Conservation (phyloP, 1,140 invertebrate species). For the Eriosoma lanigerum region DNA sequence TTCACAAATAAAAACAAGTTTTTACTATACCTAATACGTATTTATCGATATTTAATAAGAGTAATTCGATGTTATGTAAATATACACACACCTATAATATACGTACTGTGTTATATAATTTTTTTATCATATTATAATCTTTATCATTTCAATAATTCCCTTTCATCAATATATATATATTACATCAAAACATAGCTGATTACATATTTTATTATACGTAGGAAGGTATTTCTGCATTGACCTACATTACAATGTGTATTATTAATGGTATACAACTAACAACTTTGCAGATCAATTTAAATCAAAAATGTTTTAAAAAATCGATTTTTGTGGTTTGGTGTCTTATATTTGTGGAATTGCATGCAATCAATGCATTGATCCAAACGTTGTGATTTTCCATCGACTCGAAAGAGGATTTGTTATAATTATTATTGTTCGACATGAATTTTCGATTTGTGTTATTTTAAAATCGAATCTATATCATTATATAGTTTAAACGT, state of each 20-base stretch:
- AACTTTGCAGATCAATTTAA: background rate
- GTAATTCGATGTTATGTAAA: no score
- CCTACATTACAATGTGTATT: background rate
- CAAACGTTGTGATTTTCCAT: background rate
- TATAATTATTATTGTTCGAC: background rate
- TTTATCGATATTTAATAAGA: no score
- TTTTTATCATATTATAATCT: background rate
- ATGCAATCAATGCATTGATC: background rate
- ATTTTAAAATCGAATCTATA: background rate
- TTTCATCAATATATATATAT: background rate
- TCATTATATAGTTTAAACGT: no score
- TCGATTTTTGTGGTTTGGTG: conserved; percentile 39
- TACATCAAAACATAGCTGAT: conserved; percentile 1
- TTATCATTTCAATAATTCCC: background rate
- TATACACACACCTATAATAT: no score
- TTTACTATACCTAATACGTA: no score
- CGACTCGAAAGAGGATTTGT: no score
- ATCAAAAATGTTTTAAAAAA: no score
- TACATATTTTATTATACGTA: background rate
- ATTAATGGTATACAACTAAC: background rate
- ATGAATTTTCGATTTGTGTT: background rate
- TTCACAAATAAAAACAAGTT: no score
- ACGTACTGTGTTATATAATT: background rate
- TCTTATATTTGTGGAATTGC: background rate
- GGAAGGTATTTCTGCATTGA: conserved; percentile 29